Percentiles rank a stretch among this genome's conserved stretches.
These are phyloP conservation scores for Chloropsis cyanopogon DNA, from an alignment of 2,113 vertebrate species.

Conservation along the genomic window DNA sequence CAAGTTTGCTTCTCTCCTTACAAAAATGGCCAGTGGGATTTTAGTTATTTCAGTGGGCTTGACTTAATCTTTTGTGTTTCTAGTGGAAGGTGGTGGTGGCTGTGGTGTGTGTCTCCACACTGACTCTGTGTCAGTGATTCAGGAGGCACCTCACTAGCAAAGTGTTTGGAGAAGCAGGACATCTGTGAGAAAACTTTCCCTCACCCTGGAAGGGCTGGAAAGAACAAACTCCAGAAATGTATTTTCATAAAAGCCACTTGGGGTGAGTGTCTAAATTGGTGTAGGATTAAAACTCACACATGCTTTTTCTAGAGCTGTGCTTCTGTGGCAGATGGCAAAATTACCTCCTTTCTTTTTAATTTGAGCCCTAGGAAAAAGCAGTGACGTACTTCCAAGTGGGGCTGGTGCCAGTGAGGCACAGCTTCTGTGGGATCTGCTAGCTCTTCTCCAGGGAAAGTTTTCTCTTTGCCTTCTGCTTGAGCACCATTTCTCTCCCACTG, in stretches of 20 bases:
- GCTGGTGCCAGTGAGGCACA: background rate
- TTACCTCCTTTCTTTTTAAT: background rate
- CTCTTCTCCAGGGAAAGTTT: background rate
- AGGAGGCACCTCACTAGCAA: background rate
- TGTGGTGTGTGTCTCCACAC: background rate
- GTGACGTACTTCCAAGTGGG: background rate
- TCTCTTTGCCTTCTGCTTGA: background rate
- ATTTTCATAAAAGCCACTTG: background rate
- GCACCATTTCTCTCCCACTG: background rate
- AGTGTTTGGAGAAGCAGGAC: background rate
- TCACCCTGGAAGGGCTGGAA: background rate
- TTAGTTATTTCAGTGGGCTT: background rate
- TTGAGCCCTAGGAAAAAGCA: background rate
- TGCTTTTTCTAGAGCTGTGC: background rate
- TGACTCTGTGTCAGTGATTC: background rate
- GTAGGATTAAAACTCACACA: background rate
- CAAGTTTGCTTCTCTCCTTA: background rate
- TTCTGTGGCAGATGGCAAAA: background rate
- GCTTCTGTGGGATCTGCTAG: background rate
- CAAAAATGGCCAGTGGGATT: background rate
- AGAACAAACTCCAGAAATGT: fast-evolving
- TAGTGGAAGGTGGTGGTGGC: background rate
- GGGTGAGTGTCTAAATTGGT: background rate
- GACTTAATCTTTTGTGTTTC: background rate
- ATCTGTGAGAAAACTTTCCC: background rate